Conservation (phyloP, 2,797 vertebrate species). For the Moxostoma hubbsi region DNA sequence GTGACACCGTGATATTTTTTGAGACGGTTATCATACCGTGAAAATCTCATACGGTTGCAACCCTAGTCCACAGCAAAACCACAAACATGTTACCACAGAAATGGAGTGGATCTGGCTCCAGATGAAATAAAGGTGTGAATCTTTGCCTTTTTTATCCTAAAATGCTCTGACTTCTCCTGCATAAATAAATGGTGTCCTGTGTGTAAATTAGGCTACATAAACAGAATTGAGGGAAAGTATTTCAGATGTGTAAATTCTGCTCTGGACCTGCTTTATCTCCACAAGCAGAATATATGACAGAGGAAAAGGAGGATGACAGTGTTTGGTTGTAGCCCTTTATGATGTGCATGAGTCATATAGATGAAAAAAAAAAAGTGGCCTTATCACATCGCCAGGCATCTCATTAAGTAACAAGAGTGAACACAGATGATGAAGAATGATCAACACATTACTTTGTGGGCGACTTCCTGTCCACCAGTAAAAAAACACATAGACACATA, state of each 20-base stretch:
- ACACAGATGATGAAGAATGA: constrained; percentile 8
- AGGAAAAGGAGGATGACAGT: constrained; percentile 22
- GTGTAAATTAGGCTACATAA: constrained; percentile 25
- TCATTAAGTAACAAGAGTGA: constrained; percentile 27
- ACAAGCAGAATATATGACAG: constrained; percentile 36
- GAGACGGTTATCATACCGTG: too few relatives aligned
- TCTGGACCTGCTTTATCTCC: constrained; percentile 35
- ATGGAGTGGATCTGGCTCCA: background rate
- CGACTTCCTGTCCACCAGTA: constrained; percentile 8
- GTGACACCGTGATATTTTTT: too few relatives aligned
- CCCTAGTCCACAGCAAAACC: background rate
- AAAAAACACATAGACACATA: background rate
- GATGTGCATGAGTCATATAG: constrained; percentile 34
- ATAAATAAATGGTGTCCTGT: constrained; percentile 37
- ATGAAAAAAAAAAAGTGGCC: constrained; percentile 19
- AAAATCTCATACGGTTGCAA: too few relatives aligned
- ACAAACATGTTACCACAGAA: background rate
- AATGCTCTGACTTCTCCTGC: constrained; percentile 19
- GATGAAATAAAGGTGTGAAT: constrained; percentile 19
- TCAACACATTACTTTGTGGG: constrained; percentile 8
- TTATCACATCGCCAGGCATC: constrained; percentile 21
- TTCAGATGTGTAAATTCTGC: constrained; percentile 34
- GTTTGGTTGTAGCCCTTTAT: constrained; percentile 44
- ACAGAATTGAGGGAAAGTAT: constrained; percentile 35
- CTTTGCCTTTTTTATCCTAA: constrained; percentile 48